A percentile compares a stretch with the other conserved stretches of the same genome.
phyloP scores from a whole-genome alignment of 2,888 invertebrate species.

The Lordiphosa andalusiaca region DNA sequence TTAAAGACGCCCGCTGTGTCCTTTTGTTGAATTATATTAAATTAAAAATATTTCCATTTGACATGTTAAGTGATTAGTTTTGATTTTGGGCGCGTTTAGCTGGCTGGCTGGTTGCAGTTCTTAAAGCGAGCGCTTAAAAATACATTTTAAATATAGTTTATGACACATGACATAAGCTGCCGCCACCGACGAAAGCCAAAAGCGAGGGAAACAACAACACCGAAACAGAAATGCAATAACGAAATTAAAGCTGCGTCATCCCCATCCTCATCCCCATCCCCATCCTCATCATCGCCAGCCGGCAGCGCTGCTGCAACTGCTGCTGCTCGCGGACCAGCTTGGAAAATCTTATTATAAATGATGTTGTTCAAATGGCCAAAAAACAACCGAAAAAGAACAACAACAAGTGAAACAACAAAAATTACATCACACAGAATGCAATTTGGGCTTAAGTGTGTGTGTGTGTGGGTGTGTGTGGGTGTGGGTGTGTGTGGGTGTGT shows the following conservation, averaged over 20 bases:
- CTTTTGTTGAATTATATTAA: slow-evolving; percentile 2
- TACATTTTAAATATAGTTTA: slow-evolving; percentile 52
- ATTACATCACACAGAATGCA: slow-evolving; percentile 10
- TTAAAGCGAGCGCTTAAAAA: slow-evolving; percentile 13
- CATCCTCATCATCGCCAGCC: slow-evolving; percentile 4
- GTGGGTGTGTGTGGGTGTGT: too few species aligned
- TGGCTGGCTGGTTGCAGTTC: too few species aligned
- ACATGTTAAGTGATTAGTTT: slow-evolving; percentile 11
- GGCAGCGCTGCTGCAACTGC: background rate
- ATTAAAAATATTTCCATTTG: slow-evolving; percentile 1
- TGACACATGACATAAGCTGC: slow-evolving; percentile 30
- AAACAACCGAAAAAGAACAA: background rate
- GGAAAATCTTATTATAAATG: slow-evolving; percentile 60
- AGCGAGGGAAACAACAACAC: slow-evolving; percentile 20
- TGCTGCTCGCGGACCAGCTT: background rate
- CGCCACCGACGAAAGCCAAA: slow-evolving; percentile 33
- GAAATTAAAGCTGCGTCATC: slow-evolving; percentile 19
- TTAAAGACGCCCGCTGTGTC: slow-evolving; percentile 50
- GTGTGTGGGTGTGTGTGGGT: too few species aligned
- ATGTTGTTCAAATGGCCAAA: slow-evolving; percentile 45
- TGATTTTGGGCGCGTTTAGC: background rate
- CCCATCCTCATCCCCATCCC: slow-evolving; percentile 5
- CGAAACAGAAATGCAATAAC: slow-evolving; percentile 9
- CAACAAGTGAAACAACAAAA: slow-evolving; percentile 3
- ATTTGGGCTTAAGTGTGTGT: too few species aligned